Conservation (phyloP, 2,797 vertebrate species). For the Enoplosus armatus region DNA sequence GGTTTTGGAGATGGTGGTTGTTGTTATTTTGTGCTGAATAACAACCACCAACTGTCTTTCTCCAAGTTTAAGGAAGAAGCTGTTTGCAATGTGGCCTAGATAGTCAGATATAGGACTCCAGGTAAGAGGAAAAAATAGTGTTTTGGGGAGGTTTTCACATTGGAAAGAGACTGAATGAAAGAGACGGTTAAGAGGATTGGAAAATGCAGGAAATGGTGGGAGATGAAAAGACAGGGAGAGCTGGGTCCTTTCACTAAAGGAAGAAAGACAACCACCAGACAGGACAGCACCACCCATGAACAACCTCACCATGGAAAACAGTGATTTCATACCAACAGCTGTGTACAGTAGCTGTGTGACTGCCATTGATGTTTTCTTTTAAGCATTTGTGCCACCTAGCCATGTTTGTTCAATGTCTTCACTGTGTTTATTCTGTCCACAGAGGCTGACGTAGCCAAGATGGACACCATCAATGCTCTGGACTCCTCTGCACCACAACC, state of each 20-base stretch:
- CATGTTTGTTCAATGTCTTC: slow-evolving; percentile 35
- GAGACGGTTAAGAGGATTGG: background rate
- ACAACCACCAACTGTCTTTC: background rate
- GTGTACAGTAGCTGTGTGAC: slow-evolving; percentile 14
- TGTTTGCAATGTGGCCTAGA: background rate
- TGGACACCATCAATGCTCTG: slow-evolving; percentile 77
- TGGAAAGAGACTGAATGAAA: slow-evolving; percentile 2
- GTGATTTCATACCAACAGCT: slow-evolving; percentile 49
- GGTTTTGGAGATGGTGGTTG: no score
- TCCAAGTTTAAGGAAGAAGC: background rate
- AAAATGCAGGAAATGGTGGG: slow-evolving; percentile 37
- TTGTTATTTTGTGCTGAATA: background rate
- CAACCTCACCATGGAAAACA: slow-evolving; percentile 32
- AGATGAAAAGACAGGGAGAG: slow-evolving; percentile 10
- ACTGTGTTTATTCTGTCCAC: slow-evolving; percentile 42
- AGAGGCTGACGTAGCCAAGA: slow-evolving; percentile 81
- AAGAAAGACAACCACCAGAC: slow-evolving; percentile 21
- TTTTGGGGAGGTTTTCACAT: background rate
- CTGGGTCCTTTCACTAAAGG: slow-evolving; percentile 5
- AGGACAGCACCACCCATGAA: slow-evolving; percentile 39
- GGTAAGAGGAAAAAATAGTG: background rate
- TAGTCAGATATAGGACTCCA: background rate
- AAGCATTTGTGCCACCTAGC: slow-evolving; percentile 12
- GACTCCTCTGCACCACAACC: slow-evolving; percentile 20
- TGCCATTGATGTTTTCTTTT: slow-evolving; percentile 21